Evolutionary conservation across 2,797 vertebrate genomes (phyloP).

Genomic region (Streptopelia turtur): DNA sequence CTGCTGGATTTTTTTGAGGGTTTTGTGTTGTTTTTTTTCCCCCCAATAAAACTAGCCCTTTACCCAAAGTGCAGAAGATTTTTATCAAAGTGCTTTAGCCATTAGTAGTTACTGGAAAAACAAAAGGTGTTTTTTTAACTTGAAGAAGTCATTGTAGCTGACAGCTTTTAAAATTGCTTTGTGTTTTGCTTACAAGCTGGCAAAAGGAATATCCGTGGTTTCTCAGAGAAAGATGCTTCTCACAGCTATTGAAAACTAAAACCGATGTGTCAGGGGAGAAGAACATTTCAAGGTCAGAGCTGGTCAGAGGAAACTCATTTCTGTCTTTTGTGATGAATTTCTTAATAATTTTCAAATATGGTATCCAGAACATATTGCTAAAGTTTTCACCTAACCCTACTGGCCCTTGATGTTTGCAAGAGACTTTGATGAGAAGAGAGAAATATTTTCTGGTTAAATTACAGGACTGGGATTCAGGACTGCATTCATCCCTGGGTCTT

Average conservation of each 20-base stretch:
- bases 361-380: not conserved
- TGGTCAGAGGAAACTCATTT: slow-evolving; percentile 22
- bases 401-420: not conserved
- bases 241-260: slow-evolving; percentile 7
- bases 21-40: not conserved
- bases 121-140: slow-evolving; percentile 21
- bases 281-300: slow-evolving; percentile 45
- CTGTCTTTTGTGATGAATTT: slow-evolving; percentile 49
- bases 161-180: slow-evolving; percentile 41
- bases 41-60: not conserved
- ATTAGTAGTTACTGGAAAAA: slow-evolving; percentile 38
- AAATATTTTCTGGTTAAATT: not conserved
- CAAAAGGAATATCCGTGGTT: not conserved
- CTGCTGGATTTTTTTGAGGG: not conserved
- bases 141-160: not conserved
- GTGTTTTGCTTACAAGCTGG: slow-evolving; percentile 11
- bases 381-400: not conserved
- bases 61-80: not conserved
- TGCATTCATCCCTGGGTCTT: not conserved
- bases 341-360: slow-evolving; percentile 55
- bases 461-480: not conserved
- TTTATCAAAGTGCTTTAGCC: slow-evolving; percentile 25
- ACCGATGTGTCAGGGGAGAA: not conserved
- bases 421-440: not conserved
- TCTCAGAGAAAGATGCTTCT: not conserved